These are phyloP conservation scores for Aphaenogaster floridana DNA, from an alignment of 1,140 invertebrate genomes.

Conservation along the genomic window DNA sequence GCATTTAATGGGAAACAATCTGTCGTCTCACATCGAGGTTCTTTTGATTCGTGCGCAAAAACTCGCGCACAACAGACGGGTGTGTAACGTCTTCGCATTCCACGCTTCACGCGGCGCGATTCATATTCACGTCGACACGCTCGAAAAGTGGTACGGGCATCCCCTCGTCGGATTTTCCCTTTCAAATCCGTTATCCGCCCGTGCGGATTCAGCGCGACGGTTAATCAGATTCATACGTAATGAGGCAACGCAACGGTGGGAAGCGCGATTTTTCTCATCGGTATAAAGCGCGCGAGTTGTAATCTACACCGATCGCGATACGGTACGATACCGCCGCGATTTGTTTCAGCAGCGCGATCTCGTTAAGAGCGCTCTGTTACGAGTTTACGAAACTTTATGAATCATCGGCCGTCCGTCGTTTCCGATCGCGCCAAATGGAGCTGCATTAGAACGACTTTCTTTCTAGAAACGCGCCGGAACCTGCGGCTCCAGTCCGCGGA, in stretches of 20 bases:
- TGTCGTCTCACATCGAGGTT: neutral
- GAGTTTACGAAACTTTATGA: slow-evolving; percentile 28
- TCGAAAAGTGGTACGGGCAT: slow-evolving; percentile 55
- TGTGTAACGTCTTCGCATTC: slow-evolving; percentile 41
- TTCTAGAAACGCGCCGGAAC: neutral
- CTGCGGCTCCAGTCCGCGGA: neutral
- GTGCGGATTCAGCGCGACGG: slow-evolving; percentile 44
- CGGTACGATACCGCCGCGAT: neutral
- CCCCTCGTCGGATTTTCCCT: slow-evolving; percentile 49
- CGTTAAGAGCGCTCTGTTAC: neutral
- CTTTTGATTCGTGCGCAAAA: neutral
- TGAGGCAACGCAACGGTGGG: slow-evolving; percentile 32
- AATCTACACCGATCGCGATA: slow-evolving; percentile 32
- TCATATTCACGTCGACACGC: slow-evolving; percentile 52
- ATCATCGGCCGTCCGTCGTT: slow-evolving; percentile 2
- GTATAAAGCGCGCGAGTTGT: slow-evolving; percentile 12
- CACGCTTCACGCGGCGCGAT: slow-evolving; percentile 23
- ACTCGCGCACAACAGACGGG: neutral
- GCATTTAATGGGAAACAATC: neutral
- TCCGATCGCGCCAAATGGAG: slow-evolving; percentile 21
- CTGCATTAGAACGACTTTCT: neutral
- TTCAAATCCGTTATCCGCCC: slow-evolving; percentile 46
- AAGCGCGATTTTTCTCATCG: slow-evolving; percentile 53
- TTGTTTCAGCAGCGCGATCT: slow-evolving; percentile 25
- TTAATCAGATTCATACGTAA: slow-evolving; percentile 60